Conservation (phyloP, 2,888 invertebrate species). For the Cheilosia impressa region DNA sequence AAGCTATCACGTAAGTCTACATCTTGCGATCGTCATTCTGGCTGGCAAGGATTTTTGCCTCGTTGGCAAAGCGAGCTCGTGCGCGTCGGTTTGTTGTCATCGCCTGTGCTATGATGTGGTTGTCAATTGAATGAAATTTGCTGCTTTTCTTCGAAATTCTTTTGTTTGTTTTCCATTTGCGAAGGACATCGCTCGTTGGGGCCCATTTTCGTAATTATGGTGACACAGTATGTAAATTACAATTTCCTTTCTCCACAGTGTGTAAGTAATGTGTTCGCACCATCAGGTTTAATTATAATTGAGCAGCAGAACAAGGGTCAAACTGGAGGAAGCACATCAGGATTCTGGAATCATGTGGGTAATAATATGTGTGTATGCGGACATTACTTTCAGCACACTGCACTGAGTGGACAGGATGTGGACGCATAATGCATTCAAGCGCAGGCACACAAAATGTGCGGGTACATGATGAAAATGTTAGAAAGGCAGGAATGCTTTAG, state of each 20-base stretch:
- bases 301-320: slow-evolving; percentile 32
- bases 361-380: slow-evolving; percentile 1
- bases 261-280: slow-evolving; percentile 48
- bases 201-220: slow-evolving; percentile 25
- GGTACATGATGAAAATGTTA: background rate
- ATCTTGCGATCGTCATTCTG: slow-evolving; percentile 53
- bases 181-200: slow-evolving; percentile 23
- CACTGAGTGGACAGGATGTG: background rate
- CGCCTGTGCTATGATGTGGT: slow-evolving; percentile 23
- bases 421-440: background rate
- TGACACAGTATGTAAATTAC: slow-evolving; percentile 53
- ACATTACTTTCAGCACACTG: background rate
- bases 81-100: slow-evolving; percentile 11
- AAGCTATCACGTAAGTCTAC: slow-evolving; percentile 58
- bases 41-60: slow-evolving; percentile 53
- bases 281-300: slow-evolving; percentile 59
- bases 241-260: slow-evolving; percentile 38
- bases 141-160: slow-evolving; percentile 15
- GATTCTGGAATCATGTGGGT: background rate
- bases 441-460: background rate
- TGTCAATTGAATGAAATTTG: slow-evolving; percentile 60
- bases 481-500: background rate
- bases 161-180: slow-evolving; percentile 26
- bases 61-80: background rate
- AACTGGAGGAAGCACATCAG: slow-evolving; percentile 3